These are phyloP conservation scores for Pangasianodon hypophthalmus DNA, from an alignment of 2,113 vertebrate genomes.

Conservation along the genomic window DNA sequence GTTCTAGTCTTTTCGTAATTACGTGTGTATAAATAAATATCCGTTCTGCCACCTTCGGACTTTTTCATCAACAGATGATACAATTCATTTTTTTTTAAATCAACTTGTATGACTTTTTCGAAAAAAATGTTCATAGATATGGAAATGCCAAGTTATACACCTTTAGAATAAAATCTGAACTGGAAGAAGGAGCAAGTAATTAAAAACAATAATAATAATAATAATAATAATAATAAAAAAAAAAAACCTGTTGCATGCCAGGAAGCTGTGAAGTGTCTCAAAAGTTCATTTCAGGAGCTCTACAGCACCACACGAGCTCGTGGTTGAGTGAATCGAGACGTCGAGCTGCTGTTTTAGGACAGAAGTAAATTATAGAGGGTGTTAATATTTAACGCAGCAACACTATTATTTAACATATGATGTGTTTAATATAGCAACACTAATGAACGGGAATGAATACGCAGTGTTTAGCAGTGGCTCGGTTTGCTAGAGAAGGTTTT, in stretches of 20 bases:
- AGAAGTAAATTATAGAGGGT: neutral
- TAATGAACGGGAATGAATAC: neutral
- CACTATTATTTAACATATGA: neutral
- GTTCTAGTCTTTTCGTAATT: neutral
- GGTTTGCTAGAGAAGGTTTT: neutral
- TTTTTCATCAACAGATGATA: too few species aligned
- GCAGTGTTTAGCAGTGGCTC: neutral
- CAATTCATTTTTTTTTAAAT: neutral
- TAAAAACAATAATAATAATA: too few species aligned
- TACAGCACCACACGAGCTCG: neutral
- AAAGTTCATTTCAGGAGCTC: neutral
- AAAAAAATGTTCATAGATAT: neutral
- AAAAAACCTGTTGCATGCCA: neutral
- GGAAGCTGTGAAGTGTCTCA: neutral
- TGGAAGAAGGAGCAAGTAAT: neutral
- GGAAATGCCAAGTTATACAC: neutral
- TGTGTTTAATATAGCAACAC: neutral
- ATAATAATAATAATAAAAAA: neutral
- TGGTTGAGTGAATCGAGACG: neutral
- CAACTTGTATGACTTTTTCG: neutral
- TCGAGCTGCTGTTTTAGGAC: neutral
- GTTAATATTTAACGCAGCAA: neutral
- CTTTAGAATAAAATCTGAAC: neutral
- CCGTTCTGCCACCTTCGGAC: neutral
- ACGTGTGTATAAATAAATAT: neutral